Conservation (phyloP, 2,113 vertebrate genomes). For the Saccopteryx leptura region DNA sequence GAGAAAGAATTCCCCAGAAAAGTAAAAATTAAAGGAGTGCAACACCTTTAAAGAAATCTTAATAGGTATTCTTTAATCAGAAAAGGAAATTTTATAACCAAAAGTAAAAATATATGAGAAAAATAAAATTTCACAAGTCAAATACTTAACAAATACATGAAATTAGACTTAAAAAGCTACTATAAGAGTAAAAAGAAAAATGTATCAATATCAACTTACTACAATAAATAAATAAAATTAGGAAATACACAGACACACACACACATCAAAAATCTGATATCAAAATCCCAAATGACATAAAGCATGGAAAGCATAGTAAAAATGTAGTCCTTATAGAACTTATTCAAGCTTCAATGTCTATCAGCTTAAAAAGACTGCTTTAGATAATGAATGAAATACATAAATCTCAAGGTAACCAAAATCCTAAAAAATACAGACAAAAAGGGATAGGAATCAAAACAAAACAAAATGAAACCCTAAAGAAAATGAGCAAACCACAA, state of each 20-base stretch:
- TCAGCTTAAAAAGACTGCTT: not conserved
- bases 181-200: not conserved
- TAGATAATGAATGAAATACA: not conserved
- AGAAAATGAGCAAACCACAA: not conserved
- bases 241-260: too few relatives aligned
- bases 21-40: not conserved
- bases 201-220: not conserved
- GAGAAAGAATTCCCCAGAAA: not conserved
- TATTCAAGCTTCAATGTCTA: not conserved
- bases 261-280: not conserved
- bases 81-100: not conserved
- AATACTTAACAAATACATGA: not conserved
- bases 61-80: not conserved
- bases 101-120: not conserved
- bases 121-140: not conserved
- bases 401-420: not conserved
- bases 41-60: not conserved
- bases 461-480: not conserved
- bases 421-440: not conserved
- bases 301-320: not conserved
- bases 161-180: not conserved
- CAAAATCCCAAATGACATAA: not conserved
- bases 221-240: not conserved
- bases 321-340: not conserved
- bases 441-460: not conserved